A percentile compares a stretch with the other conserved stretches of the same genome.
phyloP scores from a whole-genome alignment of 2,113 vertebrate species.

The Steatornis caripensis region DNA sequence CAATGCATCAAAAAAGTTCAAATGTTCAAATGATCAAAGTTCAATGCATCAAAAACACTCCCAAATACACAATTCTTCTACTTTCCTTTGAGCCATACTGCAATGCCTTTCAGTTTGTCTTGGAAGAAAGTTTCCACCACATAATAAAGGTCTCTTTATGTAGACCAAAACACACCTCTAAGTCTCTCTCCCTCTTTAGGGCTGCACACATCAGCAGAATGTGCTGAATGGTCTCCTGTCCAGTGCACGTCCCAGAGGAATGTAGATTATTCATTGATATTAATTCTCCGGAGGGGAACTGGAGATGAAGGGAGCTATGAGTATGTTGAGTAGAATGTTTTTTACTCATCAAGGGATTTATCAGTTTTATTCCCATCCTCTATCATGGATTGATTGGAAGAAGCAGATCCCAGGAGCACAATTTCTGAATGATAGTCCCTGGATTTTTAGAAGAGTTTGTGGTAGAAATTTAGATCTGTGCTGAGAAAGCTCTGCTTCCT shows the following conservation, averaged over 20 bases:
- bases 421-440: not conserved
- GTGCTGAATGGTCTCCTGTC: not conserved
- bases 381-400: not conserved
- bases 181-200: not conserved
- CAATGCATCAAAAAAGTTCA: too few species aligned
- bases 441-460: not conserved
- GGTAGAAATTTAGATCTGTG: not conserved
- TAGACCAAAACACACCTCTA: not conserved
- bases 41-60: not conserved
- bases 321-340: fast-evolving
- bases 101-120: not conserved
- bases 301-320: too few species aligned
- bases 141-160: not conserved
- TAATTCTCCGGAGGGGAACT: not conserved
- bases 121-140: not conserved
- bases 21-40: too few species aligned
- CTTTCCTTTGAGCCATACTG: not conserved
- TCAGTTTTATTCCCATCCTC: not conserved
- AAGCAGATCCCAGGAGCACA: not conserved
- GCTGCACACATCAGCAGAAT: not conserved
- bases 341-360: fast-evolving
- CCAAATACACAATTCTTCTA: not conserved
- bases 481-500: not conserved
- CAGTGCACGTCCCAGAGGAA: not conserved
- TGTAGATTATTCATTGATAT: not conserved